phyloP scores from a whole-genome alignment of 2,113 vertebrate species.

The Emberiza fucata region DNA sequence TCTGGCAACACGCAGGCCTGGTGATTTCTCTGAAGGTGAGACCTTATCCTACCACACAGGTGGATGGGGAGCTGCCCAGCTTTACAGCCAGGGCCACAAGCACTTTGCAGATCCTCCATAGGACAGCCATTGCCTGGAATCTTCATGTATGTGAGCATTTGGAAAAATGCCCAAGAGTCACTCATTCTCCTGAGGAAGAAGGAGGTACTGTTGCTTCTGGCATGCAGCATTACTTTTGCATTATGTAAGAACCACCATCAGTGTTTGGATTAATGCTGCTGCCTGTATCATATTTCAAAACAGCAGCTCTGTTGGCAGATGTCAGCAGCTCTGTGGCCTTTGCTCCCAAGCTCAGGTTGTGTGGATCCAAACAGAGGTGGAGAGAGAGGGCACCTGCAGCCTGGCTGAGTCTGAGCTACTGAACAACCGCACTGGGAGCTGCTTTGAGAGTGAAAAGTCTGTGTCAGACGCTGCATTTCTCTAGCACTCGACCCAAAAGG shows the following conservation, averaged over 20 bases:
- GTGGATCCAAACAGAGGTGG: rapidly evolving
- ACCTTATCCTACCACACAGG: background rate
- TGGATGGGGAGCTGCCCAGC: background rate
- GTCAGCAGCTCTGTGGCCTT: background rate
- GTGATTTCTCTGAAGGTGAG: background rate
- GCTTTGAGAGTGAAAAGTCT: background rate
- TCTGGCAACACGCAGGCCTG: background rate
- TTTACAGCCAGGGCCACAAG: background rate
- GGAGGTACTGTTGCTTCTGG: background rate
- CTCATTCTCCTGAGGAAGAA: background rate
- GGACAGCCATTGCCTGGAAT: background rate
- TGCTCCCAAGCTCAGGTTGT: background rate
- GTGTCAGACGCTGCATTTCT: background rate
- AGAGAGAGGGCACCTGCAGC: background rate
- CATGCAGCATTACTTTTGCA: background rate
- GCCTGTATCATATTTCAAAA: background rate
- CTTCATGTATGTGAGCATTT: background rate
- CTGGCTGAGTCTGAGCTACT: background rate
- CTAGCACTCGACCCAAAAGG: background rate
- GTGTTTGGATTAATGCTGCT: background rate
- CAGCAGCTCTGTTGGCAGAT: background rate
- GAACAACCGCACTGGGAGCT: background rate
- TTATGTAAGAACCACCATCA: background rate
- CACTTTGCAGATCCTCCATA: background rate
- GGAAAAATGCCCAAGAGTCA: background rate